phyloP scores from a whole-genome alignment of 2,797 vertebrate species.

The Oryzias sinensis region DNA sequence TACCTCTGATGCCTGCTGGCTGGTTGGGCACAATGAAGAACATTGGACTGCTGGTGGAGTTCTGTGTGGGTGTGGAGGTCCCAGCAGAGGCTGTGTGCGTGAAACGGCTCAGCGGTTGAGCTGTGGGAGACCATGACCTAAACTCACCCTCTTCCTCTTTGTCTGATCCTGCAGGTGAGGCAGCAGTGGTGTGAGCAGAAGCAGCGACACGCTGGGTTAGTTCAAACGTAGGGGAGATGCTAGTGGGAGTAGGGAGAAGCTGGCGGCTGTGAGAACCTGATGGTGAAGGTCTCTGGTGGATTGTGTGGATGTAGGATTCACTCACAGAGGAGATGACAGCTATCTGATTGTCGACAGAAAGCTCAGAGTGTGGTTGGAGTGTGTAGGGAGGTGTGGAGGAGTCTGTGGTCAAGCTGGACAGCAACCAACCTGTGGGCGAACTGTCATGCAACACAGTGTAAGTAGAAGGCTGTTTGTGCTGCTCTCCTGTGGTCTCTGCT shows the following conservation, averaged over 20 bases:
- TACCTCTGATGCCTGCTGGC: slow-evolving; percentile 69
- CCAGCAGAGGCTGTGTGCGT: neutral
- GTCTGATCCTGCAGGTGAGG: slow-evolving; percentile 9
- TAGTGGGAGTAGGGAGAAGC: neutral
- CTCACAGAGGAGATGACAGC: slow-evolving; percentile 1
- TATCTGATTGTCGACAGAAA: neutral
- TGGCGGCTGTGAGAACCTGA: neutral
- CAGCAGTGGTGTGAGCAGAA: slow-evolving; percentile 2
- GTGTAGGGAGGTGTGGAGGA: slow-evolving; percentile 3
- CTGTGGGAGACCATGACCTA: slow-evolving; percentile 7
- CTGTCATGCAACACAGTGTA: neutral
- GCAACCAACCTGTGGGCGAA: neutral
- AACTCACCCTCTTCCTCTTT: slow-evolving; percentile 1
- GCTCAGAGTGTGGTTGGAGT: neutral
- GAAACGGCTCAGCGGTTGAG: neutral
- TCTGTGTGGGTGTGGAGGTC: slow-evolving; percentile 7
- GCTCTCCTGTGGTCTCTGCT: neutral
- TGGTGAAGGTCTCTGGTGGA: neutral
- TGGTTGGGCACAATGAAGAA: slow-evolving; percentile 73
- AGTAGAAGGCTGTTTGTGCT: neutral
- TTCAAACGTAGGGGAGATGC: slow-evolving; percentile 10
- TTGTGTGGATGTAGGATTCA: neutral
- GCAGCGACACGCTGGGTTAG: neutral
- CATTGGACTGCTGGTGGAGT: slow-evolving; percentile 42
- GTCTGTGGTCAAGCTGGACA: slow-evolving; percentile 1